These are phyloP conservation scores for Caenorhabditis sp. DNA, from an alignment of 2,888 invertebrate species.

Conservation along the genomic window DNA sequence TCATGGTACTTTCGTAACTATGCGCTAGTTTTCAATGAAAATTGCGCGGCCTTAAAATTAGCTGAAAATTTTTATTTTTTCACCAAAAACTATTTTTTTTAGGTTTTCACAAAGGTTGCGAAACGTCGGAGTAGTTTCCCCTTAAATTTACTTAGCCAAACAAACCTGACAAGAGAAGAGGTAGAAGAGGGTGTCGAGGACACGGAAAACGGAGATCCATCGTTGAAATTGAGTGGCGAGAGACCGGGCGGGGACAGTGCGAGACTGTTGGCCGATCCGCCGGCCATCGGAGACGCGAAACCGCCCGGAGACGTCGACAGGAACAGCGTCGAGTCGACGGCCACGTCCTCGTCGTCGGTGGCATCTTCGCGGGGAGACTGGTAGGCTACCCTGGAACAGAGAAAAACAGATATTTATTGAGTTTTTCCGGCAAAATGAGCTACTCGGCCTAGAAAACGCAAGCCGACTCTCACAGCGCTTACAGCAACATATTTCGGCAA, in stretches of 20 bases:
- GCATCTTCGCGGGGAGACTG: constrained; percentile 55
- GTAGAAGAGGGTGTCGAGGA: constrained; percentile 75
- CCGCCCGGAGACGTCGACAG: constrained; percentile 56
- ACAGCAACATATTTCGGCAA: no score
- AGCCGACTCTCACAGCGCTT: no score
- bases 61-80: no score
- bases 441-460: no score
- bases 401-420: neutral
- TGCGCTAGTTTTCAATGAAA: no score
- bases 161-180: constrained; percentile 33
- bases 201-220: constrained; percentile 74
- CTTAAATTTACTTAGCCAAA: no score
- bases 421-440: no score
- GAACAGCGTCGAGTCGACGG: constrained; percentile 53
- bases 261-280: constrained; percentile 51
- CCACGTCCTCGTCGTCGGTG: constrained; percentile 52
- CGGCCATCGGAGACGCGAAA: constrained; percentile 40
- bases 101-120: no score
- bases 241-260: constrained; percentile 79
- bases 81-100: no score
- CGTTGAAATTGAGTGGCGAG: constrained; percentile 78
- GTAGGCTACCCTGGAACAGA: constrained; percentile 47
- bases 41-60: no score
- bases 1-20: no score
- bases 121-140: no score